phyloP scores from a whole-genome alignment of 2,797 vertebrate genomes.

The Ciconia nigra region DNA sequence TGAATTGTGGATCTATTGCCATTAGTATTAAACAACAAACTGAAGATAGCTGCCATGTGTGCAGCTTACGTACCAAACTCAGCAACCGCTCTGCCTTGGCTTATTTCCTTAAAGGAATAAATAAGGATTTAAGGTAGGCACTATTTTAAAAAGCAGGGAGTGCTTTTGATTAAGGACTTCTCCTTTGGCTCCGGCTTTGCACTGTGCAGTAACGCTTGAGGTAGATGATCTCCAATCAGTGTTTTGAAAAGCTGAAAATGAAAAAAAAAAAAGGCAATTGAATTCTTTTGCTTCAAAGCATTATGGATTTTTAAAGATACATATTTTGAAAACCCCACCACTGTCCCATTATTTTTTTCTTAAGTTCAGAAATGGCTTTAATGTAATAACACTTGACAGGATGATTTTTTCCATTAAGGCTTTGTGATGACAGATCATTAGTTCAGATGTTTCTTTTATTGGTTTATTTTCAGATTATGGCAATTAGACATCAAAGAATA shows the following conservation, averaged over 20 bases:
- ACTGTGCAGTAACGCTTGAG: rapidly evolving
- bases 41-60: neutral
- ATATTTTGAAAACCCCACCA: neutral
- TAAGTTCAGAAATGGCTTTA: neutral
- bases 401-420: neutral
- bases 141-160: neutral
- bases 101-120: neutral
- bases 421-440: neutral
- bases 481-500: neutral
- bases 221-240: neutral
- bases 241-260: neutral
- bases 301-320: neutral
- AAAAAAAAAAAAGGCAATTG: neutral
- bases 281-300: neutral
- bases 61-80: neutral
- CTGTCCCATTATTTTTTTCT: neutral
- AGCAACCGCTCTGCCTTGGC: neutral
- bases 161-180: neutral
- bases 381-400: neutral
- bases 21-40: neutral
- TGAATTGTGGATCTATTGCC: neutral
- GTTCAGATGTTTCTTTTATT: neutral
- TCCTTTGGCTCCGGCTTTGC: neutral
- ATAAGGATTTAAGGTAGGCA: neutral
- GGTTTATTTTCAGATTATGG: neutral